Evolutionary conservation across 2,797 vertebrate genomes (phyloP).

Genomic region (Allobates femoralis): DNA sequence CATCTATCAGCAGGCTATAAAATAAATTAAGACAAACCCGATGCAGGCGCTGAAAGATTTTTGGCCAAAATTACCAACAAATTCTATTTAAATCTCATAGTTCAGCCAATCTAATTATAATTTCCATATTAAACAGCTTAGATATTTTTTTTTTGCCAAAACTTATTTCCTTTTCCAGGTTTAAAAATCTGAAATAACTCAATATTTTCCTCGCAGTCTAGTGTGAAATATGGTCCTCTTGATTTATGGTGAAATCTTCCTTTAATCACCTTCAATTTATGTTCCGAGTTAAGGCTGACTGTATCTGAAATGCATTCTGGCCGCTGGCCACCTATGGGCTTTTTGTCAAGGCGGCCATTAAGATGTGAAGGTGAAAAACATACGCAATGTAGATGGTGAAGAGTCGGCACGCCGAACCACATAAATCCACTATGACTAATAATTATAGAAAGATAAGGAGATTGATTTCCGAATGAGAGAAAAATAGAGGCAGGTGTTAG

Average conservation of each 20-base stretch:
- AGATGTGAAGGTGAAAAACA: conserved; percentile 38
- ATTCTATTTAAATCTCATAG: neutral
- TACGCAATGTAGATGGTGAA: neutral
- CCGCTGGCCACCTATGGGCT: conserved; percentile 29
- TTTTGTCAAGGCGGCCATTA: conserved; percentile 44
- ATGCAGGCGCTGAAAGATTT: neutral
- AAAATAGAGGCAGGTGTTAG: neutral
- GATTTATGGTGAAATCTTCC: conserved; percentile 38
- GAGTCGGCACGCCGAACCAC: neutral
- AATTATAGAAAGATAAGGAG: conserved; percentile 14
- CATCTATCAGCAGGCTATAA: neutral
- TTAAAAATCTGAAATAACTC: neutral
- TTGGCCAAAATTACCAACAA: neutral
- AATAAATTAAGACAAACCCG: neutral
- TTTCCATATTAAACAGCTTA: neutral
- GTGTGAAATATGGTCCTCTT: neutral
- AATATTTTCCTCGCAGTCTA: neutral
- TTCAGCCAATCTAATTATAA: neutral
- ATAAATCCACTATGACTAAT: neutral
- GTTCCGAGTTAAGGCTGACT: conserved; percentile 20
- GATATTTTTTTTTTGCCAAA: neutral
- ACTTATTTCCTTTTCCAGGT: neutral
- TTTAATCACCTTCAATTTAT: conserved; percentile 48
- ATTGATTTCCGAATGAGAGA: conserved; percentile 1
- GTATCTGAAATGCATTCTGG: conserved; percentile 54